phyloP scores from a whole-genome alignment of 2,797 vertebrate genomes.

The Anas acuta region DNA sequence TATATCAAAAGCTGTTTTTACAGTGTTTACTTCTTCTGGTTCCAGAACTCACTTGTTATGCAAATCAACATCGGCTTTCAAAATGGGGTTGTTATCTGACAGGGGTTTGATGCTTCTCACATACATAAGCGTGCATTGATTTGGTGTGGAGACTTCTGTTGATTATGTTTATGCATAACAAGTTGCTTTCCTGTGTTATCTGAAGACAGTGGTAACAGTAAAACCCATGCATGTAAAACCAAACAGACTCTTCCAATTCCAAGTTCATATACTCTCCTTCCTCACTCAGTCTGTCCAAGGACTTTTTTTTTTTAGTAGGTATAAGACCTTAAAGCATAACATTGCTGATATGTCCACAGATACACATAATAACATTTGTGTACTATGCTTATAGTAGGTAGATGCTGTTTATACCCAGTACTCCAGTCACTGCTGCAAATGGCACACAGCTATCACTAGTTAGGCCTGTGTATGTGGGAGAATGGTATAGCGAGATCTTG shows the following conservation, averaged over 20 bases:
- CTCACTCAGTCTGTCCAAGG: background rate
- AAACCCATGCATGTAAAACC: background rate
- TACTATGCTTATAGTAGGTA: background rate
- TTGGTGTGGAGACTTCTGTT: background rate
- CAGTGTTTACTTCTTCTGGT: background rate
- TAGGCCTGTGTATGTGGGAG: background rate
- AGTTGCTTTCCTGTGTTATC: background rate
- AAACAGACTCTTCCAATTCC: background rate
- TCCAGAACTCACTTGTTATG: background rate
- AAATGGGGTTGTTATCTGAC: background rate
- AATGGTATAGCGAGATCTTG: slow-evolving; percentile 44
- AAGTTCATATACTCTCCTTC: fast-evolving
- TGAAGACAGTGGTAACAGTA: background rate
- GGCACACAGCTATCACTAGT: background rate
- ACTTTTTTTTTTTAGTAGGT: background rate
- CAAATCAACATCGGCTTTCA: background rate
- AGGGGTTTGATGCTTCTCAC: background rate
- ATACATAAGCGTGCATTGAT: background rate
- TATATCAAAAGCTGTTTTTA: background rate
- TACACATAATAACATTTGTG: fast-evolving
- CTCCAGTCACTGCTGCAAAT: slow-evolving; percentile 5
- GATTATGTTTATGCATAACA: background rate
- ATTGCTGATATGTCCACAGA: background rate
- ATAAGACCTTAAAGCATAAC: background rate
- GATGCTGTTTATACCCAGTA: background rate